phyloP scores from a whole-genome alignment of 2,888 invertebrate genomes.

The Polyploca ridens region DNA sequence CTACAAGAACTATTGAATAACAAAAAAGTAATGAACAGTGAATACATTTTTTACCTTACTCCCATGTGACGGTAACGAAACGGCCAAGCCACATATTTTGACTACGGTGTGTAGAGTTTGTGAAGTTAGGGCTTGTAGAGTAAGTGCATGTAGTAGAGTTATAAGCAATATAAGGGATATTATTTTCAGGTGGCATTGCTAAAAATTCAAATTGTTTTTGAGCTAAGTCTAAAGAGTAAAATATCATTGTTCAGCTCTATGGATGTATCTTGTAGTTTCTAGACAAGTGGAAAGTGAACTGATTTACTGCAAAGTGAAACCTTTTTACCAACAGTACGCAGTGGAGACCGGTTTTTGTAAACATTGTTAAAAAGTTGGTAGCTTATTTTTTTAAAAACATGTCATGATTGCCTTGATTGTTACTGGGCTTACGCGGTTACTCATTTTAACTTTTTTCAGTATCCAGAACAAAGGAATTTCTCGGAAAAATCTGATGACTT shows the following conservation, averaged over 20 bases:
- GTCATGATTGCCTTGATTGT: slow-evolving; percentile 11
- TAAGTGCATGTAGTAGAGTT: too few species aligned
- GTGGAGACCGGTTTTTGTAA: slow-evolving; percentile 1
- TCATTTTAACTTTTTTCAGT: not conserved
- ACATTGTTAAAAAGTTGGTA: not conserved
- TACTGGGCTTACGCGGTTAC: slow-evolving; percentile 1
- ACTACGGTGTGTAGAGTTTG: too few species aligned
- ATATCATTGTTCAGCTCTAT: not conserved
- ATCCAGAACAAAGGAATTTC: not conserved
- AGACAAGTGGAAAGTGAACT: slow-evolving; percentile 11
- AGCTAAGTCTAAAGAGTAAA: not conserved
- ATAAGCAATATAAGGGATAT: too few species aligned
- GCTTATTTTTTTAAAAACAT: not conserved
- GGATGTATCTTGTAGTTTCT: not conserved
- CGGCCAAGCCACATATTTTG: too few species aligned
- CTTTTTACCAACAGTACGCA: slow-evolving; percentile 2
- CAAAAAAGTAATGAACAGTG: too few species aligned
- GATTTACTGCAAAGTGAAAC: slow-evolving; percentile 11
- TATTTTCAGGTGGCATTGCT: too few species aligned
- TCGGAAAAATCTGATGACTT: not conserved
- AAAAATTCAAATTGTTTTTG: too few species aligned
- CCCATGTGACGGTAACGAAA: too few species aligned
- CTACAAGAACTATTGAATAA: too few species aligned
- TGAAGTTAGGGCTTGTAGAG: too few species aligned
- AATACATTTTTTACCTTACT: too few species aligned